Base-by-base conservation (phyloP, 2,888 invertebrate genomes). In the Drosophila mimetica region DNA sequence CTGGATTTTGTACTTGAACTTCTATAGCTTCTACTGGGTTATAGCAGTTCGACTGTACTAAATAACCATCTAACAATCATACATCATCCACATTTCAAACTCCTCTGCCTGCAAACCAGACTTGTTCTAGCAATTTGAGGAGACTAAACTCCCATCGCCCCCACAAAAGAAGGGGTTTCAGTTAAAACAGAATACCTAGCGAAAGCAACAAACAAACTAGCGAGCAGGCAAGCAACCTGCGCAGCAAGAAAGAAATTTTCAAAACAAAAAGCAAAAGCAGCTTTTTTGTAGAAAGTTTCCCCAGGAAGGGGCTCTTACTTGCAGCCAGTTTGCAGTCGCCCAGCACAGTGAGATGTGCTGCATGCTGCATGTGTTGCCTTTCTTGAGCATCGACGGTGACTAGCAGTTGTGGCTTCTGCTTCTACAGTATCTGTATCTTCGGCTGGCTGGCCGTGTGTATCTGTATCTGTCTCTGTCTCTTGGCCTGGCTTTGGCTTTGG, bases 341-440 rank as follows among this genome's bases (percentile, higher is more conserved):
- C 47, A 50, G 54, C 50, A 25, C 71, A 25, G 59, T 34, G 66
- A 71, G 86, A 20, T 41, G 22, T 22, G 11, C 28, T 9, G 9
- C 9, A 30, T 30, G 28, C 39, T 39, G 5, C 32, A 65, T 44
- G 61, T 86, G 77, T 75, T 64, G 77, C 79, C 76, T 46, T 71
- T 69, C 69, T 79, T 64, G 63, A 75, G 79, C 86, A 76, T 79
- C 79, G 60, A 30, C 77, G 65, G 39, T 66, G 72, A 85, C 86
- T 87, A 87, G 66, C 67, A 47, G 34, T 65, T 60, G 72, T 71
- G 76, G 70, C 71, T 71, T 75, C 80, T 75, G 73, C 71, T 80
- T 80, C 85, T 72, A 60, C 78, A 67, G 55, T 50, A 65, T 58
- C 64, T 63, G 54, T 63, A 41, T 39, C 44, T 46, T 16, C 3